phyloP scores from a whole-genome alignment of 2,797 vertebrate genomes.

The Argentina silus region DNA sequence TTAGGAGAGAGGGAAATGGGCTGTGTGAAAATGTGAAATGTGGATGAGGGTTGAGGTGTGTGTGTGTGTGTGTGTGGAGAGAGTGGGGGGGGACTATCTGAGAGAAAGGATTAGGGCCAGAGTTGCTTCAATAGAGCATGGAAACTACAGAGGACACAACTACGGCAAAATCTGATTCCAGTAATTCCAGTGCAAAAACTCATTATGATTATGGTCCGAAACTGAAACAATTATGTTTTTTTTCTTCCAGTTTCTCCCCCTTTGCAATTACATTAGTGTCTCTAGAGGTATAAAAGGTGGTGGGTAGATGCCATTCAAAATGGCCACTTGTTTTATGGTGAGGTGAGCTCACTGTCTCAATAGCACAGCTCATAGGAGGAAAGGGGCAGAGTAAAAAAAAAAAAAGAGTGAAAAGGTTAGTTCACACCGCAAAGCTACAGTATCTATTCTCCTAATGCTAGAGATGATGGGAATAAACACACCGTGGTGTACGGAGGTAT shows the following conservation, averaged over 20 bases:
- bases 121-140: slow-evolving; percentile 30
- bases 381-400: too few relatives aligned
- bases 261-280: slow-evolving; percentile 1
- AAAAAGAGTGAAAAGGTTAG: too few relatives aligned
- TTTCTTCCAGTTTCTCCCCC: slow-evolving; percentile 10
- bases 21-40: too few relatives aligned
- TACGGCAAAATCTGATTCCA: slow-evolving; percentile 19
- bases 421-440: too few relatives aligned
- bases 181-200: slow-evolving; percentile 33
- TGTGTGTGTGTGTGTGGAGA: background rate
- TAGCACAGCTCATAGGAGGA: too few relatives aligned
- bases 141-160: slow-evolving; percentile 4
- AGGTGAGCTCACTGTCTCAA: background rate
- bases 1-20: background rate
- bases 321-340: background rate
- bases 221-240: slow-evolving; percentile 22
- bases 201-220: slow-evolving; percentile 35
- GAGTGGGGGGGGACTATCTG: background rate
- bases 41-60: background rate
- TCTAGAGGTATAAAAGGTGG: too few relatives aligned
- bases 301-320: slow-evolving; percentile 12
- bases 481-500: too few relatives aligned
- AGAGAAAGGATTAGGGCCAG: slow-evolving; percentile 26
- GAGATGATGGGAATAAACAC: too few relatives aligned
- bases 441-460: too few relatives aligned